Evolutionary conservation across 2,888 invertebrate genomes (phyloP).

Genomic region (Cistogaster globosa): DNA sequence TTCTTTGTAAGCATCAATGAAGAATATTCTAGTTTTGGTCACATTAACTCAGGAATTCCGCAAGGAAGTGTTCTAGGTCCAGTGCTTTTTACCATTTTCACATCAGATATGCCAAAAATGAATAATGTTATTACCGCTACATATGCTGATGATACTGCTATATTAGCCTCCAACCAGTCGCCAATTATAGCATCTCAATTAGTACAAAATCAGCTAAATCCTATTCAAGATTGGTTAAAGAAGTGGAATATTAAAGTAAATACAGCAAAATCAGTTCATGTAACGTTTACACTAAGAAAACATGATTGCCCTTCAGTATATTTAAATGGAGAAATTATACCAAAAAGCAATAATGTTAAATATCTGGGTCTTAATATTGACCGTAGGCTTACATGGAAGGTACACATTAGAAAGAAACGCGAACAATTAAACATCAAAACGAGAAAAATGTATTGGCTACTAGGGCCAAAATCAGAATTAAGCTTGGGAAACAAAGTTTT

Average conservation of each 20-base stretch:
- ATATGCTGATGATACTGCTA: neutral
- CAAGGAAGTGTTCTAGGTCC: conserved; percentile 2
- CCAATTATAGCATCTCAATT: too few species aligned
- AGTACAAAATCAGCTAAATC: too few species aligned
- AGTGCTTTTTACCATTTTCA: neutral
- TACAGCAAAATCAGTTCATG: too few species aligned
- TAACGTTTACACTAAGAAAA: too few species aligned
- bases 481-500: too few species aligned
- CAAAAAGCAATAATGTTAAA: neutral
- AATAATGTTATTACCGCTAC: neutral
- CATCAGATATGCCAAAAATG: neutral
- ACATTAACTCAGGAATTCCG: neutral
- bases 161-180: neutral
- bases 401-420: neutral
- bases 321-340: conserved; percentile 4
- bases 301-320: neutral
- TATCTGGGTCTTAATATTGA: neutral
- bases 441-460: neutral
- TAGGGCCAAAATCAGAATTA: neutral
- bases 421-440: neutral
- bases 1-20: too few species aligned
- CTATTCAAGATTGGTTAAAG: too few species aligned
- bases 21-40: too few species aligned
- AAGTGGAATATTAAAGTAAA: too few species aligned
- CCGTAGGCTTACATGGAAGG: conserved; percentile 7